Evolutionary conservation across 2,113 vertebrate genomes (phyloP).

Genomic region (Paralichthys olivaceus): DNA sequence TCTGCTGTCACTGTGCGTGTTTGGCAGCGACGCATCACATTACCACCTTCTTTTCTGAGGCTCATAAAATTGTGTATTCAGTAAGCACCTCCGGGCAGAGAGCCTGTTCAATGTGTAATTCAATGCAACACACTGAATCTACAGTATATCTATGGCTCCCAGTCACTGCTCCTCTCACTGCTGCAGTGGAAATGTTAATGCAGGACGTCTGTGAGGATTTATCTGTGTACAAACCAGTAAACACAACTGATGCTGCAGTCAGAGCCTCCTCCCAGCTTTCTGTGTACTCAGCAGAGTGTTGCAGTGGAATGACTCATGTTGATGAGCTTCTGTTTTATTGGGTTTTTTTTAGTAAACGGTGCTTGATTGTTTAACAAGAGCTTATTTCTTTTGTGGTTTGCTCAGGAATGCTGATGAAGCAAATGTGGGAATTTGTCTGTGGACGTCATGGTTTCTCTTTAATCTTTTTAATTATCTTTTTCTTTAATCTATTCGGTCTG

Average conservation of each 20-base stretch:
- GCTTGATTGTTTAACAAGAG: neutral
- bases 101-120: constrained; percentile 58
- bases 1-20: constrained; percentile 41
- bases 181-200: constrained; percentile 56
- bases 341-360: neutral
- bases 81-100: constrained; percentile 53
- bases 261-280: constrained; percentile 24
- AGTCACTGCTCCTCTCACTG: constrained; percentile 26
- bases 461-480: too few species aligned
- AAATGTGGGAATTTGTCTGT: neutral
- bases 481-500: too few species aligned
- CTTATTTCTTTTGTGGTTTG: neutral
- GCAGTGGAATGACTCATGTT: constrained; percentile 2
- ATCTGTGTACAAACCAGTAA: constrained; percentile 31
- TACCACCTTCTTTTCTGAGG: constrained; percentile 48
- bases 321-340: constrained; percentile 24
- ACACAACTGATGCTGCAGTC: constrained; percentile 27
- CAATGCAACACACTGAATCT: constrained; percentile 36
- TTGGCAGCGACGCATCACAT: constrained; percentile 47
- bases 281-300: constrained; percentile 35
- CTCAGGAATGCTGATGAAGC: neutral
- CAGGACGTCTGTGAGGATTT: constrained; percentile 41
- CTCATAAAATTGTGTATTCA: constrained; percentile 54
- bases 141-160: constrained; percentile 42
- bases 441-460: too few species aligned